These are phyloP conservation scores for Channallabes apus DNA, from an alignment of 2,797 vertebrate species.

Conservation along the genomic window DNA sequence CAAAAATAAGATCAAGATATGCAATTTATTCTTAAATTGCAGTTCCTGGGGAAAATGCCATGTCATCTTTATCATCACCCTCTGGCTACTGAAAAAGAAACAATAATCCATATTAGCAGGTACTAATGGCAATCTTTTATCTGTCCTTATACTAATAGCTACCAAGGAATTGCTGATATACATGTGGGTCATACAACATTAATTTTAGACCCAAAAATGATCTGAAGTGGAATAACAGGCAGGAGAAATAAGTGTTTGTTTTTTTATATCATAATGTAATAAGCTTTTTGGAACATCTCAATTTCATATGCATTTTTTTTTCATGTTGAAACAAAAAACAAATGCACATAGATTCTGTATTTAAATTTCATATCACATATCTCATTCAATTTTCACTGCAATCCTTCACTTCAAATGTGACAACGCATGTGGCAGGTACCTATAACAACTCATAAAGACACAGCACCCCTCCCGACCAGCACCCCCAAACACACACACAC, in stretches of 20 bases:
- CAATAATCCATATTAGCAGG: background rate
- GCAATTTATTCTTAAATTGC: background rate
- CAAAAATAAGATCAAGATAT: background rate
- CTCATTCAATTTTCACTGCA: conserved; percentile 12
- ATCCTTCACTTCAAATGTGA: conserved; percentile 17
- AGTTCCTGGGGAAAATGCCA: background rate
- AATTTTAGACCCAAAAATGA: background rate
- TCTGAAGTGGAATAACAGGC: background rate
- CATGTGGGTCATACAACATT: no score
- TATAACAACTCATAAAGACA: background rate
- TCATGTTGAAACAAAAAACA: background rate
- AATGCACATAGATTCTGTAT: background rate
- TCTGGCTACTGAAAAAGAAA: background rate
- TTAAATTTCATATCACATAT: conserved; percentile 7
- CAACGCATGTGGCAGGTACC: background rate
- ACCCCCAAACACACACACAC: conserved; percentile 22
- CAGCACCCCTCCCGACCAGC: background rate
- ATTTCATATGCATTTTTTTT: background rate
- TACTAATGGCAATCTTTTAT: background rate
- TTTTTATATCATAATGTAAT: background rate
- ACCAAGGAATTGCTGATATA: background rate
- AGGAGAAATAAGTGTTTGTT: background rate
- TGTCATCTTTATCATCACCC: background rate
- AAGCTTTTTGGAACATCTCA: background rate
- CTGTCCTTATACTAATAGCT: background rate